Evolutionary conservation across 2,888 invertebrate genomes (phyloP).

Genomic region (Cataglyphis livida): DNA sequence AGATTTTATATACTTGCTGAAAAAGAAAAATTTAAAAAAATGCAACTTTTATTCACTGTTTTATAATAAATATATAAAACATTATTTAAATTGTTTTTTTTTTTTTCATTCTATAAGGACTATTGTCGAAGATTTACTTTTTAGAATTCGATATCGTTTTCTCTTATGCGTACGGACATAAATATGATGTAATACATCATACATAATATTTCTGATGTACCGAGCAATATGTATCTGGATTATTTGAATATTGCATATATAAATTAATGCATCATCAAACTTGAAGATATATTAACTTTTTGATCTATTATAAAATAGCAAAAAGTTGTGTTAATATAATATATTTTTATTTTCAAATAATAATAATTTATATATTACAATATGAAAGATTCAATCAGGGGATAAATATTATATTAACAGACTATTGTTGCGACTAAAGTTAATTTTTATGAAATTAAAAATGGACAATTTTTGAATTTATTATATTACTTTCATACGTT

Average conservation of each 20-base stretch:
- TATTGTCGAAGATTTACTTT: conserved; percentile 30
- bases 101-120: conserved; percentile 51
- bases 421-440: conserved; percentile 1
- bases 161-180: background rate
- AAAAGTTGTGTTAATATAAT: conserved; percentile 19
- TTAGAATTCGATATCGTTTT: background rate
- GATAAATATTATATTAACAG: background rate
- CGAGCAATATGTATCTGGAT: conserved; percentile 16
- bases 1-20: conserved; percentile 73
- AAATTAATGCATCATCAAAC: conserved; percentile 7
- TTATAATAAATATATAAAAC: conserved; percentile 77
- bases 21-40: conserved; percentile 69
- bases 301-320: background rate
- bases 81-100: conserved; percentile 67
- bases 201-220: conserved; percentile 4
- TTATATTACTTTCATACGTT: background rate
- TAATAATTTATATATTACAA: background rate
- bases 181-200: background rate
- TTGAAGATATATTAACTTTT: conserved; percentile 9
- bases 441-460: conserved; percentile 20
- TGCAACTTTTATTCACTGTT: conserved; percentile 78
- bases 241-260: background rate
- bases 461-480: conserved; percentile 3
- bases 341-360: background rate
- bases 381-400: background rate